Base-by-base conservation (phyloP, 2,113 vertebrate species). In the Xiphophorus hellerii region DNA sequence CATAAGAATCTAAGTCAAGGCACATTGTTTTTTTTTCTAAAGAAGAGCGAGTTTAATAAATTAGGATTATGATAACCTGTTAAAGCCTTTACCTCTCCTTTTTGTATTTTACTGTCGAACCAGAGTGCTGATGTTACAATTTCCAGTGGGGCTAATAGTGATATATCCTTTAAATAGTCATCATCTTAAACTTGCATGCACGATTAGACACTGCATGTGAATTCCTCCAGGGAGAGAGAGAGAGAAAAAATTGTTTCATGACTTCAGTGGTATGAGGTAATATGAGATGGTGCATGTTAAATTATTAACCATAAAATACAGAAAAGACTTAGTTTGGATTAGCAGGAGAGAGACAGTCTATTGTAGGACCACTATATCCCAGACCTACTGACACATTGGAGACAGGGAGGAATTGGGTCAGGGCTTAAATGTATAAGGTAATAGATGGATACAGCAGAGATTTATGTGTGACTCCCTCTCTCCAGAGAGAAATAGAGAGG, bases 381-480 rank as follows among this genome's bases (percentile, higher is more conserved):
- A 78, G 81, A 90, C 90, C 88, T 84, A 86, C 85, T 90, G 90
- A 90, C 90, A 89, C 88, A 72, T 86, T 74, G 87, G 87, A 86
- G 87, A 90, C 76, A 62, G 64, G 88, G 73, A 90, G 82, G 81
- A 91, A 90, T 89, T 89, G 83, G 90, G 88, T 90, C 88, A 89
- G 81, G 87, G 77, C 83, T 87, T 15, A 54, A 87, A 81, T 73
- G 87, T 83, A 70, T 87, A 85, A 91, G 87, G 90, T 90, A 90
- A 89, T 89, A 84, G 88, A 90, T 91, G 87, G 90, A 86, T 87
- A 89, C 85, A 82, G 85, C 66, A 27, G 81, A 88, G 90, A 91
- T 91, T 90, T 90, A 91, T 90, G 87, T 86, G 90, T 76, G 70
- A 87, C 84, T 85, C 74, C 74, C 69, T 84, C 88, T 87, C 88